Conservation (phyloP, 2,888 invertebrate genomes). For the Capitulum mitella region DNA sequence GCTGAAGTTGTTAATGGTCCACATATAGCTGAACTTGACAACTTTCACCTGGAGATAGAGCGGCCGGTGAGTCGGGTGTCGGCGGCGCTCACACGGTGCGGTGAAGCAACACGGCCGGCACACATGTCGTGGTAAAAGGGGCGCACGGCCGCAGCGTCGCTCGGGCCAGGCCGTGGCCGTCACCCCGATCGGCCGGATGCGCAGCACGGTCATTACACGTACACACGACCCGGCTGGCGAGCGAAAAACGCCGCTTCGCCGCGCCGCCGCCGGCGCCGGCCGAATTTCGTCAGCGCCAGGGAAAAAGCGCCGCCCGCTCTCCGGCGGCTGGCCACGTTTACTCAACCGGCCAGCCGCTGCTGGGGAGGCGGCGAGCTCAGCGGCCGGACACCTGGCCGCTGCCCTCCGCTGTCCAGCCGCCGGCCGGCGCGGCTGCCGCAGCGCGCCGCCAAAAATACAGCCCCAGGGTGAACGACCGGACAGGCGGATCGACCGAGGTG, state of each 20-base stretch:
- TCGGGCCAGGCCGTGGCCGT: neutral
- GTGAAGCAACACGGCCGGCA: neutral
- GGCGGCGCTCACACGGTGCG: neutral
- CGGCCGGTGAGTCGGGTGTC: neutral
- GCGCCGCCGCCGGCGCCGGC: too few species aligned
- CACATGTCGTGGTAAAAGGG: neutral
- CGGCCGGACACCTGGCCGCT: too few species aligned
- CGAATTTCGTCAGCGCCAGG: too few species aligned
- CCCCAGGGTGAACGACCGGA: neutral
- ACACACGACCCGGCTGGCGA: neutral
- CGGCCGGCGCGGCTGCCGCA: neutral
- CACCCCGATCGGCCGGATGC: neutral
- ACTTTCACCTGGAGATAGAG: constrained; percentile 80
- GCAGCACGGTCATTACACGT: neutral
- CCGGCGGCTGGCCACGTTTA: too few species aligned
- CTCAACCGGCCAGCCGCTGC: too few species aligned
- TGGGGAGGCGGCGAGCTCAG: too few species aligned
- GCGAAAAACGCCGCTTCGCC: too few species aligned
- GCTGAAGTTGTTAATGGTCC: constrained; percentile 99
- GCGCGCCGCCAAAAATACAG: neutral
- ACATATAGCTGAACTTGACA: constrained; percentile 99
- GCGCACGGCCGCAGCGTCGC: neutral
- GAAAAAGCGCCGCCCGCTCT: too few species aligned
- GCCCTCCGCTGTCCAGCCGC: too few species aligned
- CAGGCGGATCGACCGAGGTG: neutral